phyloP scores from a whole-genome alignment of 2,113 vertebrate species.

The Corapipo altera region DNA sequence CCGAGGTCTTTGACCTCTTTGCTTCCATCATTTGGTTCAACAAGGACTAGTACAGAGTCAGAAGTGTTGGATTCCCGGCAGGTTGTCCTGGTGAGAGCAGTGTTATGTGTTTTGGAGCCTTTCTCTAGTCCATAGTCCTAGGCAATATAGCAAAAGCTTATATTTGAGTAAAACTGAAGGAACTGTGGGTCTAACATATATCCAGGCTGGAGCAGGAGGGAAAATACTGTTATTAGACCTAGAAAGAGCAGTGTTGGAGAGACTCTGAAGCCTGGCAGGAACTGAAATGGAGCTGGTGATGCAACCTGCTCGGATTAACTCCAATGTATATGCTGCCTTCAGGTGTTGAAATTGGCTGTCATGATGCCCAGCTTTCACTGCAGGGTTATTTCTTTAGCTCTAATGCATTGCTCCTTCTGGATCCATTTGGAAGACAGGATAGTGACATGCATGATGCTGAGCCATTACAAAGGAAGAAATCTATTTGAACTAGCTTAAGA shows the following conservation, averaged over 20 bases:
- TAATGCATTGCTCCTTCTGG: background rate
- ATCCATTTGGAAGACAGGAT: background rate
- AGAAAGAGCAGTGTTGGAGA: background rate
- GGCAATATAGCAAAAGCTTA: background rate
- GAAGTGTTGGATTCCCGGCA: background rate
- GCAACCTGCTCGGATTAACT: background rate
- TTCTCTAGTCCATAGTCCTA: background rate
- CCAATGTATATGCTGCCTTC: background rate
- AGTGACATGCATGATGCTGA: background rate
- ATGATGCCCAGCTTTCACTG: background rate
- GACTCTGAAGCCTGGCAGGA: background rate
- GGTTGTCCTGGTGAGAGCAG: background rate
- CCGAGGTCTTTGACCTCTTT: background rate
- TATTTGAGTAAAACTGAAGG: background rate
- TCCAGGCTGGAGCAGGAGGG: background rate
- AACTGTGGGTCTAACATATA: background rate
- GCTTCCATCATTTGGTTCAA: rapidly evolving
- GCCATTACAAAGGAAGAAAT: background rate
- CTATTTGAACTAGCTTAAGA: background rate
- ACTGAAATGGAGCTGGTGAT: background rate
- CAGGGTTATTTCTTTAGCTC: background rate
- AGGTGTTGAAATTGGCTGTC: background rate
- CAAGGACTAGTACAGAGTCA: background rate
- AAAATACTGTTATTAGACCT: background rate
- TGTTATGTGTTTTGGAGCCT: rapidly evolving